A percentile compares a stretch with the other conserved stretches of the same genome.
These are phyloP conservation scores for Chaetorhynchus papuensis DNA, from an alignment of 2,113 vertebrate species.

Conservation along the genomic window DNA sequence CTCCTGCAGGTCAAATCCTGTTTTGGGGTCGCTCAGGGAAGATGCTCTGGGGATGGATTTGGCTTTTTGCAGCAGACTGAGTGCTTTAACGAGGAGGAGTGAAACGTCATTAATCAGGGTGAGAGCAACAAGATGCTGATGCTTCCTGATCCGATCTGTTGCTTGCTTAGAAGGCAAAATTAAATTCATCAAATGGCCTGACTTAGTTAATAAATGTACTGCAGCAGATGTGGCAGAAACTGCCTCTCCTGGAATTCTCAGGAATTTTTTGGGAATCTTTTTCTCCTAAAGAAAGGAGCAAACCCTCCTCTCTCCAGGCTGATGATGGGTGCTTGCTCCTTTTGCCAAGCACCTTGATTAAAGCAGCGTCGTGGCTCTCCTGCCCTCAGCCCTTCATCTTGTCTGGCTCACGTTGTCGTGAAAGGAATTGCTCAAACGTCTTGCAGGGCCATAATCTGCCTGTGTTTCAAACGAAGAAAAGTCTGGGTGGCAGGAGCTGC, in stretches of 20 bases:
- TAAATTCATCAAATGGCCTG: background rate
- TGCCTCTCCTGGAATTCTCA: background rate
- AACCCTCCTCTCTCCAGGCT: background rate
- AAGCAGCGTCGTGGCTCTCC: background rate
- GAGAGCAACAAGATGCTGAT: background rate
- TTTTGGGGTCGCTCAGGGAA: background rate
- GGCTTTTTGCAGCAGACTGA: background rate
- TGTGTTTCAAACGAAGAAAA: background rate
- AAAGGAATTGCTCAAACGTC: background rate
- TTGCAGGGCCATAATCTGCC: background rate
- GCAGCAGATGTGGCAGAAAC: background rate
- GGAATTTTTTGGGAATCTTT: background rate
- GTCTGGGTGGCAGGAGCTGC: background rate
- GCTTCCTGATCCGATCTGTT: background rate
- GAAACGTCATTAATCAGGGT: background rate
- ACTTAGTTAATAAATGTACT: background rate
- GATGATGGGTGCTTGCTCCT: background rate
- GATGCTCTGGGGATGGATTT: background rate
- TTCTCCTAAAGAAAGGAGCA: background rate
- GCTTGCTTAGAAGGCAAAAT: background rate
- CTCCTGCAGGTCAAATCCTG: fast-evolving
- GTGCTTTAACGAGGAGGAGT: background rate
- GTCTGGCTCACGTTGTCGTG: background rate
- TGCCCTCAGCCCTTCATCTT: background rate
- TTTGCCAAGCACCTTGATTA: background rate